Conservation (phyloP, 1,140 invertebrate species). For the Trinorchestia longiramus region DNA sequence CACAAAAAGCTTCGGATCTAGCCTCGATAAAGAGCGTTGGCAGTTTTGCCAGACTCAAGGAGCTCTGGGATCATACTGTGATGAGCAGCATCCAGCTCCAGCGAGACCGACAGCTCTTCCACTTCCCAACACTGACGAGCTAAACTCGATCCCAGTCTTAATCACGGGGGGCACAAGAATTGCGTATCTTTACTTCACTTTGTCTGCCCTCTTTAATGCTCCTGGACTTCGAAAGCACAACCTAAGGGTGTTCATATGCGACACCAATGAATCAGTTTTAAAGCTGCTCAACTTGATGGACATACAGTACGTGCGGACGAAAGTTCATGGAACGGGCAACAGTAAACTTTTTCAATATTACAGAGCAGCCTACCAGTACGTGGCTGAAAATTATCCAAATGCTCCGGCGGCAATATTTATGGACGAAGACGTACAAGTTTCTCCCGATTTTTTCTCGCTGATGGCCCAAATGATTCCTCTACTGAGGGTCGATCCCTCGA, state of each 20-base stretch:
- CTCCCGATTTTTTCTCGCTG: constrained; percentile 77
- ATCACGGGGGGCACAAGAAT: constrained; percentile 19
- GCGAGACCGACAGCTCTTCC: constrained; percentile 55
- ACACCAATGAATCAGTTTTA: constrained; percentile 45
- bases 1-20: neutral
- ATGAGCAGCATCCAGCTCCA: constrained; percentile 50
- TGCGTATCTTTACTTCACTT: neutral
- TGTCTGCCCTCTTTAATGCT: constrained; percentile 38
- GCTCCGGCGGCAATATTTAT: constrained; percentile 73
- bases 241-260: constrained; percentile 58
- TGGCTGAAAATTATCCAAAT: constrained; percentile 56
- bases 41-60: neutral
- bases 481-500: constrained; percentile 73
- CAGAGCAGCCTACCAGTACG: constrained; percentile 56
- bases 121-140: neutral
- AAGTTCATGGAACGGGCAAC: neutral
- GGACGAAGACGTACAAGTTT: constrained; percentile 79
- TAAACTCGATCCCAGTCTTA: neutral
- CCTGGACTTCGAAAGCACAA: constrained; percentile 48
- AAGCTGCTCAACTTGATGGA: constrained; percentile 40
- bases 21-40: neutral
- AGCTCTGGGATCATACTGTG: neutral
- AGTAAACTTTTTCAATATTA: constrained; percentile 60
- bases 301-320: neutral
- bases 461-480: constrained; percentile 76